Evolutionary conservation across 2,888 invertebrate species (phyloP), one percentile per base, ranked within the genome.

Genomic region (Trichopoda pennipes): DNA sequence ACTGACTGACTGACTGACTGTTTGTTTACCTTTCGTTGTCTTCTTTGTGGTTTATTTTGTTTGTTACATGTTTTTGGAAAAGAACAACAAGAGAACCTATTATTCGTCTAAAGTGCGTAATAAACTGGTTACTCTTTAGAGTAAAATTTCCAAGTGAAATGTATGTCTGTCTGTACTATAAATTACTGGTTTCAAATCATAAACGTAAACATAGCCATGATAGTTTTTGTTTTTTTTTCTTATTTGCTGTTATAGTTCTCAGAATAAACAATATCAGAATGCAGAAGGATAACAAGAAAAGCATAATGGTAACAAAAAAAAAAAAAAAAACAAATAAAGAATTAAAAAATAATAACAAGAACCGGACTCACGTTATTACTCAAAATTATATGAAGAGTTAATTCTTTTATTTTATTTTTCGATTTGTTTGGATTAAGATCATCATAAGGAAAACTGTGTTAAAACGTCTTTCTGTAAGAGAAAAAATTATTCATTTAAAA

Each of bases 261-360:
- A 74, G 78, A 76, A 72, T 85, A 85, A 68, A 85, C 68, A 81
- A 82, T 82, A 83, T 74, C 60, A n/a, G n/a, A n/a, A 81, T 87
- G 88, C 32, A 28, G n/a, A 19, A 35, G 23, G 19, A 49, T 4
- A 28, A 56, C 17, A 38, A 12, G 2, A 38, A 38, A 38, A 8
- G 51, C 9, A 17, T 35, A 64, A 21, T 64, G 7, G 51, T 69
- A 12, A 32, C 60, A 63, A 56, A 23, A 12, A 8, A 2, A 53
- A 53, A 47, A 47, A 16, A 16, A 61, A 17, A 47, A 16, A 16
- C 44, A 17, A 60, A 35, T 35, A 35, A 28, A 28, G 6, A 55
- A 10, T 19, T 19, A 3, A 23, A 38, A 38, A 10, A 28, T 28
- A 28, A 28, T 28, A 28, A 28, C 6, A 28, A 6, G 8, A 28